Evolutionary conservation across 2,797 vertebrate genomes (phyloP), one percentile per base, ranked within the genome.

Genomic region (Eulemur albifrons): DNA sequence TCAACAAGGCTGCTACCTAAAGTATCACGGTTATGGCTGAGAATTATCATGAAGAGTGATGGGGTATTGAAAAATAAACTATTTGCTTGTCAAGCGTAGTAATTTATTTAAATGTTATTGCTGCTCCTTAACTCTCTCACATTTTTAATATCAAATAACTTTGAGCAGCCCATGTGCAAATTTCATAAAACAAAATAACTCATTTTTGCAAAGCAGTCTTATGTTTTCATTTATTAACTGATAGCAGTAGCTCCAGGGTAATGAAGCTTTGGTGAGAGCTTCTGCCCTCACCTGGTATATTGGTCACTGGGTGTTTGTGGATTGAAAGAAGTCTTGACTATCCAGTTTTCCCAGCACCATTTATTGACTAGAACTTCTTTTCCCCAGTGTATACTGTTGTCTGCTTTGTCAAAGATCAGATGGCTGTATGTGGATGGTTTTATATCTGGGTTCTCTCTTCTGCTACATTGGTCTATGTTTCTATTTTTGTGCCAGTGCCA

Each of bases 91-190:
- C 95, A 97, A 79, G 7, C 77, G 83, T 35, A 61, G 90, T 93
- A 88, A 92, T 97, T 96, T 96, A 96, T 96, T 97, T 97, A 96
- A 97, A 95, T 94, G 91, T 93, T 97, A 92, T 83, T 80, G 95
- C 93, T 92, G 75, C 88, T 95, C 73, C 45, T 85, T 21, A 59
- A 95, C 94, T 97, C 59, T 85, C 73, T 84, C 81, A 52, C 72
- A 93, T 93, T 96, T 97, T 97, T 97, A 97, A 97, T 88, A 97
- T 84, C 76, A 83, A 86, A 91, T 91, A 96, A 97, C 96, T 96
- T 92, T 79, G 87, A 97, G 77, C 70, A 92, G 86, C 94, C 83
- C 85, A 52, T 90, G 90, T 48, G 97, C 87, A 93, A 93, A 96
- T 94, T 96, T 88, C 57, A 84, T 45, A 63, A 95, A 94, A 92